Base-by-base conservation (phyloP, 2,888 invertebrate genomes). In the Dyspetes luteomarginatus region DNA sequence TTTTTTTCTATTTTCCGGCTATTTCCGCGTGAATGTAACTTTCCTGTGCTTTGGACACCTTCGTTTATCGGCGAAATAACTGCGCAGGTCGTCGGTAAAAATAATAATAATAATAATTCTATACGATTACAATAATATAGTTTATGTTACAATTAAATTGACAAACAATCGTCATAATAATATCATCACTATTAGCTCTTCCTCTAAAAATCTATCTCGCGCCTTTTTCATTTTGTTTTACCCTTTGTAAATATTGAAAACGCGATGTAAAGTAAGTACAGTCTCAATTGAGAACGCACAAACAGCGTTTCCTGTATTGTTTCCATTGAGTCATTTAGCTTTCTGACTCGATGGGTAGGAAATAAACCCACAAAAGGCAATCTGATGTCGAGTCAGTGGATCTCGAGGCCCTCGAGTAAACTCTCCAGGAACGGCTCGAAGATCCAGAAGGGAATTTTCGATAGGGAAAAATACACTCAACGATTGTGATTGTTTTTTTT, bases 71-170 rank as follows among this genome's bases (percentile, higher is more conserved):
- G 71, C 69, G 71, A 78, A 80, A 50, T 76, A 71, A 82, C 65
- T 80, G 82, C 79, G 76, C 81, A 82, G 83, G 82, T 78, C 50
- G 67, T 81, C 76, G 74, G 50, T 69, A 67, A 82, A 81, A 85
- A 84, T 84, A 73, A 82, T 76, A 85, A 84, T 84, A 73, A 82
- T 76, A 81, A 84, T 79, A 67, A 82, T 78, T 82, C 75, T 84
- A 83, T 83, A 75, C 78, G 75, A 62, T 83, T 82, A 83, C 80
- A 79, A 82, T 83, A 76, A 73, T 78, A 62, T 74, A 81, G 81
- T 78, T 84, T 87, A 87, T 87, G 85, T 86, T 88, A 88, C 87
- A 88, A 82, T 86, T 85, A 87, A 87, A 82, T 86, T 83, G 86
- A 84, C 83, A 85, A 85, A 85, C 84, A 85, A 86, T 86, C 76